phyloP scores from a whole-genome alignment of 23 tunicate species.

The Botrylloides violaceus region DNA sequence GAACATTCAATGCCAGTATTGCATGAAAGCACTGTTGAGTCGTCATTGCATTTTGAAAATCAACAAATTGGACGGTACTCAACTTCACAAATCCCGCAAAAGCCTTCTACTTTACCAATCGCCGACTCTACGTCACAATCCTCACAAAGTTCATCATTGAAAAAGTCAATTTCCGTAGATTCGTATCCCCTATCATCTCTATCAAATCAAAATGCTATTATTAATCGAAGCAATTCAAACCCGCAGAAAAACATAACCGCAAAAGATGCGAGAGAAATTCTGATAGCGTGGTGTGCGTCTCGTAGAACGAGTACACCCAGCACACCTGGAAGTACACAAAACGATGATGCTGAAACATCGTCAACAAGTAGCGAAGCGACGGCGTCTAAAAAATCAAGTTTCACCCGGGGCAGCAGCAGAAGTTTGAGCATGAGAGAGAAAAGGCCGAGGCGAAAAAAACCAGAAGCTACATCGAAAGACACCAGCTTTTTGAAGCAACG shows the following conservation, averaged over 20 bases:
- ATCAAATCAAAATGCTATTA: background rate
- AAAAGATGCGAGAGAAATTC: background rate
- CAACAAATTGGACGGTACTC: background rate
- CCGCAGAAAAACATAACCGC: slow-evolving; percentile 5
- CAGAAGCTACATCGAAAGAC: slow-evolving; percentile 3
- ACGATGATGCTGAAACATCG: background rate
- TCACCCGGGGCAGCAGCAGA: background rate
- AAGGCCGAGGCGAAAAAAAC: background rate
- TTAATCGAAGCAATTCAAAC: slow-evolving; percentile 19
- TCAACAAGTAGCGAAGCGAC: background rate
- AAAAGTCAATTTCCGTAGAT: slow-evolving; percentile 17
- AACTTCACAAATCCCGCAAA: background rate
- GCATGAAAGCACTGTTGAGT: background rate
- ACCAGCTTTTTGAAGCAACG: background rate
- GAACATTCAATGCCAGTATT: background rate
- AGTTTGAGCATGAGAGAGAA: slow-evolving; percentile 21
- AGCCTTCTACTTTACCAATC: background rate
- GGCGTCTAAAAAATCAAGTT: background rate
- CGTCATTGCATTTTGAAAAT: background rate
- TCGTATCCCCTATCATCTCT: background rate
- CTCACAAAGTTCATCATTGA: background rate
- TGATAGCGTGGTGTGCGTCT: background rate
- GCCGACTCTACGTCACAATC: background rate
- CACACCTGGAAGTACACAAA: background rate
- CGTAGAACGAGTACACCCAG: background rate